These are phyloP conservation scores for Drosophila jambulina DNA, from an alignment of 1,140 invertebrate species.

Conservation along the genomic window DNA sequence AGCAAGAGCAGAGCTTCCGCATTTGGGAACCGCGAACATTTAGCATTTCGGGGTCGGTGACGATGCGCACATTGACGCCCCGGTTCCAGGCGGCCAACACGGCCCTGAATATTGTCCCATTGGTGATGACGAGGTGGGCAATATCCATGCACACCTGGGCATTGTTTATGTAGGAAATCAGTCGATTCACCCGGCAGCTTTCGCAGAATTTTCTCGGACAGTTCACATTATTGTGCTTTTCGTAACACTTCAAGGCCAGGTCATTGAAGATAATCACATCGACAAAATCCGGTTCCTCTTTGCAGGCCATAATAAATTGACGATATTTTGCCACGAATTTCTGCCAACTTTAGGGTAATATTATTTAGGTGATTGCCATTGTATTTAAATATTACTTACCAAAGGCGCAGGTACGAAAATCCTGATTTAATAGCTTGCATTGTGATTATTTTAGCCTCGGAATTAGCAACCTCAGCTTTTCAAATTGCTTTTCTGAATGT, in stretches of 20 bases:
- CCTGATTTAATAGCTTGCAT: neutral
- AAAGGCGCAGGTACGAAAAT: neutral
- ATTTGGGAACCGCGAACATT: constrained; percentile 2
- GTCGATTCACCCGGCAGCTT: neutral
- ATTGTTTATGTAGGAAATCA: constrained; percentile 20
- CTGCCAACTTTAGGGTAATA: neutral
- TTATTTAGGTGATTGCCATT: too few species aligned
- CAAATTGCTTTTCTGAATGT: too few species aligned
- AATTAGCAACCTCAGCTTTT: neutral
- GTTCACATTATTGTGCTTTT: neutral
- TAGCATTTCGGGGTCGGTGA: constrained; percentile 45
- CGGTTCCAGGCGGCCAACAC: constrained; percentile 6
- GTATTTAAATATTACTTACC: neutral
- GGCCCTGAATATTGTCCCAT: neutral
- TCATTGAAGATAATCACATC: constrained; percentile 44
- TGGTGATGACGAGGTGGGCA: constrained; percentile 27
- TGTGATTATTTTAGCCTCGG: neutral
- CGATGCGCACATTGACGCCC: constrained; percentile 30
- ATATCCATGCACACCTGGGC: constrained; percentile 34
- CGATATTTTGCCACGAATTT: neutral
- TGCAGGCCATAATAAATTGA: neutral
- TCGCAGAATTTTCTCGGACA: constrained; percentile 27
- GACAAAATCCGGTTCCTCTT: constrained; percentile 7
- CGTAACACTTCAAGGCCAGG: neutral
- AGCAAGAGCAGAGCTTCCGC: neutral